These are phyloP conservation scores for Lasioglossum marginatum DNA, from an alignment of 2,888 invertebrate species.

Conservation along the genomic window DNA sequence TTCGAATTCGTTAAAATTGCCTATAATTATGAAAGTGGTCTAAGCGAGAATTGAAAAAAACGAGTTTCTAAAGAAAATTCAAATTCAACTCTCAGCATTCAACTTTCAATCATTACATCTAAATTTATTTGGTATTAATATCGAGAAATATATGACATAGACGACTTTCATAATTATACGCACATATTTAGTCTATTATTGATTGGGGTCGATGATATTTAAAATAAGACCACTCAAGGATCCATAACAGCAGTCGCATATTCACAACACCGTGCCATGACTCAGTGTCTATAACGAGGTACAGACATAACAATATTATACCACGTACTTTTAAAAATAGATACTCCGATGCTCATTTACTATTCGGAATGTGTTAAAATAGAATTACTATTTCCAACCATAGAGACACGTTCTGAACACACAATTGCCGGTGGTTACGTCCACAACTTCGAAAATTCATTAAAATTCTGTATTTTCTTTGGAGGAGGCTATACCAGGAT, in stretches of 20 bases:
- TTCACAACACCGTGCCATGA: conserved; percentile 7
- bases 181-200: not conserved
- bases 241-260: not conserved
- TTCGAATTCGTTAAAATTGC: no score
- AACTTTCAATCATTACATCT: no score
- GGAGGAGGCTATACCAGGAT: not conserved
- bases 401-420: not conserved
- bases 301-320: conserved; percentile 22
- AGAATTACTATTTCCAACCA: not conserved
- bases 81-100: no score
- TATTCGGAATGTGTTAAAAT: not conserved
- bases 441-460: not conserved
- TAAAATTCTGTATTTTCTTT: not conserved
- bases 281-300: conserved; percentile 14
- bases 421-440: not conserved
- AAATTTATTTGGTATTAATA: no score
- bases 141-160: no score
- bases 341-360: not conserved
- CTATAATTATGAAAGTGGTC: no score
- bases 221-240: not conserved
- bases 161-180: no score
- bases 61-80: no score
- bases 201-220: not conserved
- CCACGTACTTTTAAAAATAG: not conserved
- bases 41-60: no score